phyloP scores from a whole-genome alignment of 2,797 vertebrate species.

The Spondyliosoma cantharus region DNA sequence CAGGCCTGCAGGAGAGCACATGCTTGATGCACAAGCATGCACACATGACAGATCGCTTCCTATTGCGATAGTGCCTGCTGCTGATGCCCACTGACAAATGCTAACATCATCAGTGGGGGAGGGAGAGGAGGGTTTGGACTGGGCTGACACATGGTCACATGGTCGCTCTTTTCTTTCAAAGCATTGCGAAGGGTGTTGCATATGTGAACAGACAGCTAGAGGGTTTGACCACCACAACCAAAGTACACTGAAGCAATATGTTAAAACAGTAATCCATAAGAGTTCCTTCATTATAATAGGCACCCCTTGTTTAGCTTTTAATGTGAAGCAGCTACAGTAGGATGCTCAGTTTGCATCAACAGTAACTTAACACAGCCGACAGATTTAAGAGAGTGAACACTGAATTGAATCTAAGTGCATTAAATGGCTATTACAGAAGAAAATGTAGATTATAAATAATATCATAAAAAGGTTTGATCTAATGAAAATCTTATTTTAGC shows the following conservation, averaged over 20 bases:
- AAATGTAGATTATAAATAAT: neutral
- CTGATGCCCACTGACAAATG: constrained; percentile 49
- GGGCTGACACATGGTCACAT: neutral
- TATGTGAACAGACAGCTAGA: neutral
- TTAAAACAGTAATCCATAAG: neutral
- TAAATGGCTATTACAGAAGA: neutral
- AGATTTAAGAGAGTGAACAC: neutral
- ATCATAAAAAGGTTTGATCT: neutral
- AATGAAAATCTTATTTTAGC: neutral
- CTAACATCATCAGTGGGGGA: constrained; percentile 13
- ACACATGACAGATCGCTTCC: constrained; percentile 39
- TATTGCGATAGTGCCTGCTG: neutral
- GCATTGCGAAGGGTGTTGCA: neutral
- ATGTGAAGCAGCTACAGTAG: neutral
- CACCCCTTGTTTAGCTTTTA: neutral
- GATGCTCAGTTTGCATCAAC: neutral
- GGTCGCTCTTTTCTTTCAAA: constrained; percentile 5
- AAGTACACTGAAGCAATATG: neutral
- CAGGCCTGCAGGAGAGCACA: constrained; percentile 17
- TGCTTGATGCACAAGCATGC: constrained; percentile 25
- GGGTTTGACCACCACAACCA: neutral
- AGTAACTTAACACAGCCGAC: neutral
- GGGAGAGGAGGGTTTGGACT: neutral
- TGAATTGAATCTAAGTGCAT: constrained; percentile 1
- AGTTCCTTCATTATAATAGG: neutral